A percentile compares a stretch with the other conserved stretches of the same genome.
These are phyloP conservation scores for Clarias fuscus DNA, from an alignment of 2,797 vertebrate genomes.

Conservation along the genomic window DNA sequence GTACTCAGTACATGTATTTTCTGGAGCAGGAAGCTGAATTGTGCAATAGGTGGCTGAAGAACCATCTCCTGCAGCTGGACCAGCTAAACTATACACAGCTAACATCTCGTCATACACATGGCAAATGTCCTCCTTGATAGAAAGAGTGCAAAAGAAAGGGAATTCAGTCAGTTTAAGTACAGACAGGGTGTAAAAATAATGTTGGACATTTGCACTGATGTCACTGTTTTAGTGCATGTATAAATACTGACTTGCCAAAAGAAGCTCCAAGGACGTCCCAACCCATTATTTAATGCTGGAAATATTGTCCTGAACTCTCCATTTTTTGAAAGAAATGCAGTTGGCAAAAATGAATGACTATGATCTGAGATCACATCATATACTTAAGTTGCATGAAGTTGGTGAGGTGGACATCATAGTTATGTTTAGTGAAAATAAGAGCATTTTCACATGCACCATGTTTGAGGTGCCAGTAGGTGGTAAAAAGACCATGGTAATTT, in stretches of 20 bases:
- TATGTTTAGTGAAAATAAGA: too few species aligned
- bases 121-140: constrained; percentile 1
- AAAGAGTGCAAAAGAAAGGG: background rate
- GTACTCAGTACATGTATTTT: background rate
- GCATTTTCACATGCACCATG: too few species aligned
- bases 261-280: too few species aligned
- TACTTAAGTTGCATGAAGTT: too few species aligned
- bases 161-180: background rate
- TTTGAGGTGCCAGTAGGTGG: too few species aligned
- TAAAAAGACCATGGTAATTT: too few species aligned
- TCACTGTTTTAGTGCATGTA: background rate
- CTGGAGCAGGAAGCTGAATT: constrained; percentile 3
- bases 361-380: too few species aligned
- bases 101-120: constrained; percentile 45
- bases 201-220: background rate
- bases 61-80: background rate
- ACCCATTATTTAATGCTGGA: too few species aligned
- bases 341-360: too few species aligned
- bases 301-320: too few species aligned
- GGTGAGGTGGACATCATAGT: too few species aligned
- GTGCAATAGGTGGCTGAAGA: constrained; percentile 24
- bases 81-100: background rate
- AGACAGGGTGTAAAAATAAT: background rate
- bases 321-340: too few species aligned
- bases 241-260: background rate